Evolutionary conservation across 2,113 vertebrate species (phyloP).

Genomic region (Otis tarda): DNA sequence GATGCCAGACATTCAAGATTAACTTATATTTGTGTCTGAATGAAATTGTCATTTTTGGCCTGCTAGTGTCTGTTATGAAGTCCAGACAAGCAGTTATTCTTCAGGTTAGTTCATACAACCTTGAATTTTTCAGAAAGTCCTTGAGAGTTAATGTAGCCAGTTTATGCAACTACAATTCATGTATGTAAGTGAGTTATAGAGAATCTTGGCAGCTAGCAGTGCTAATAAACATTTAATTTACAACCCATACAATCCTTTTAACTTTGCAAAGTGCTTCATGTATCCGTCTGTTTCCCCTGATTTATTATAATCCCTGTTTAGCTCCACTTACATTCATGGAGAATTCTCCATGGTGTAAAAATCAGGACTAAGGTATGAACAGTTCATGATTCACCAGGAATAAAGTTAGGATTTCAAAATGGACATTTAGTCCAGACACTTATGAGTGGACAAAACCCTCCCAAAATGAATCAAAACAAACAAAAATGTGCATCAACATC

Average conservation of each 20-base stretch:
- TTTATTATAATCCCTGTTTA: slow-evolving; percentile 62
- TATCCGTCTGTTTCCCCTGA: slow-evolving; percentile 52
- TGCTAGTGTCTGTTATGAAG: slow-evolving; percentile 69
- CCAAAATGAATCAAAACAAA: not conserved
- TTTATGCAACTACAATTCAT: slow-evolving; percentile 56
- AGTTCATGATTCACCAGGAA: not conserved
- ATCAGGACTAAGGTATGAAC: not conserved
- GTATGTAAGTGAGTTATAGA: slow-evolving; percentile 55
- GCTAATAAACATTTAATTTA: slow-evolving; percentile 74
- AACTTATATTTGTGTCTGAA: slow-evolving; percentile 75
- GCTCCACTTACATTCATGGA: not conserved
- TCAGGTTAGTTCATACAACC: slow-evolving; percentile 69
- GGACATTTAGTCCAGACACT: not conserved
- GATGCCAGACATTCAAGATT: slow-evolving; percentile 69
- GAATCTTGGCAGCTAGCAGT: slow-evolving; percentile 59
- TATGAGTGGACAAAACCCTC: not conserved
- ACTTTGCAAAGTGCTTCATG: slow-evolving; percentile 48
- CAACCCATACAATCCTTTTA: slow-evolving; percentile 55
- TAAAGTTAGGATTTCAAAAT: not conserved
- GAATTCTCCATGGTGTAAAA: not conserved
- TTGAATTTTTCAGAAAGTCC: slow-evolving; percentile 76
- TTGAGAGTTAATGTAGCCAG: slow-evolving; percentile 65
- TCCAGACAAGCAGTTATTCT: slow-evolving; percentile 73
- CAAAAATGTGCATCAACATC: not conserved
- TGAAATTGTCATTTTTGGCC: slow-evolving; percentile 76